Evolutionary conservation across 1,140 invertebrate genomes (phyloP).

Genomic region (Aricia agestis): DNA sequence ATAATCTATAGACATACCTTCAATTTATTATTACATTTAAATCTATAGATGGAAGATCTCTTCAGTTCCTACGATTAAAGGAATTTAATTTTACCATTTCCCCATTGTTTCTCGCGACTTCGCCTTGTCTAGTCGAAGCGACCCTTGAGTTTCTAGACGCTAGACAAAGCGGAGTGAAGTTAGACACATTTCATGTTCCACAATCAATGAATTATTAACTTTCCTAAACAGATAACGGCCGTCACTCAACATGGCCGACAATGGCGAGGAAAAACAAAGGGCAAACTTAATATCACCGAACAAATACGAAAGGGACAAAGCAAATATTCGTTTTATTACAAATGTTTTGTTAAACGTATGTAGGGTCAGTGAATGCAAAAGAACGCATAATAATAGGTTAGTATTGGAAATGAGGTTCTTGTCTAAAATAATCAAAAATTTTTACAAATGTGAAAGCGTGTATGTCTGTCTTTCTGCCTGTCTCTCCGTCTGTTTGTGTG

Average conservation of each 20-base stretch:
- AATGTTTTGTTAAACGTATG: slow-evolving; percentile 7
- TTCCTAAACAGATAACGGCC: not conserved
- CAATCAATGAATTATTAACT: slow-evolving; percentile 11
- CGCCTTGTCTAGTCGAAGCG: not conserved
- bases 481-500: too few relatives aligned
- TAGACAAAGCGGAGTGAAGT: not conserved
- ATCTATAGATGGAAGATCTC: too few relatives aligned
- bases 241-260: not conserved
- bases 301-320: slow-evolving; percentile 8
- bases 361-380: not conserved
- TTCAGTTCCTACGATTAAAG: too few relatives aligned
- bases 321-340: slow-evolving; percentile 8
- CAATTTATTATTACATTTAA: too few relatives aligned
- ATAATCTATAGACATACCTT: too few relatives aligned
- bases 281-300: not conserved
- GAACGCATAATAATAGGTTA: not conserved
- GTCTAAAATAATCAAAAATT: too few relatives aligned
- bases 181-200: not conserved
- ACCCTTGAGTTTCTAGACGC: not conserved
- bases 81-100: too few relatives aligned
- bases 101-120: too few relatives aligned
- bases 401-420: not conserved
- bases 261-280: not conserved
- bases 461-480: too few relatives aligned
- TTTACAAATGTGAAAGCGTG: too few relatives aligned